Percentiles rank a stretch among this genome's conserved stretches.
Conservation (phyloP, 2,797 vertebrate species). For the Microctenopoma stevenorrisi region DNA sequence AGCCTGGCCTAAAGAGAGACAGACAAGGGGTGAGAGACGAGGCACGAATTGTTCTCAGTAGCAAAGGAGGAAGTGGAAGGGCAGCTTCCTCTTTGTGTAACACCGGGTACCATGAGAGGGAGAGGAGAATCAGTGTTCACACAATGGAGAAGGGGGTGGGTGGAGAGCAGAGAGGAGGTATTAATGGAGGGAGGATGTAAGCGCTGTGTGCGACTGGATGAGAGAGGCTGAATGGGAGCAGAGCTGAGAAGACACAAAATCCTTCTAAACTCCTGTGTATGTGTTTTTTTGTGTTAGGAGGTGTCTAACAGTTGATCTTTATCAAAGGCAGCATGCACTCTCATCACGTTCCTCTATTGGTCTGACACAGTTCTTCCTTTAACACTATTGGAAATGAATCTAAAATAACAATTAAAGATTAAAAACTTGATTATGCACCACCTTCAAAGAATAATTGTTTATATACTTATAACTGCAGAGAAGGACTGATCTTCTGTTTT, state of each 20-base stretch:
- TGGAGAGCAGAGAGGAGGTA: constrained; percentile 51
- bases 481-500: too few species aligned
- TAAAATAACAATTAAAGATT: neutral
- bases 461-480: too few species aligned
- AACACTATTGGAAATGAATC: neutral
- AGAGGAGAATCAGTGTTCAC: constrained; percentile 55
- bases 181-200: constrained; percentile 64
- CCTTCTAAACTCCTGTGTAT: constrained; percentile 7
- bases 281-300: neutral
- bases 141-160: constrained; percentile 69
- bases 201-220: constrained; percentile 48
- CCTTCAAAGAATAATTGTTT: too few species aligned
- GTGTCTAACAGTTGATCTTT: constrained; percentile 1
- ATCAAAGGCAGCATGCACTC: constrained; percentile 1
- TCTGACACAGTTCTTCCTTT: neutral
- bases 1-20: constrained; percentile 20
- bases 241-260: constrained; percentile 27
- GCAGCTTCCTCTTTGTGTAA: constrained; percentile 74
- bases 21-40: constrained; percentile 60
- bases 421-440: neutral
- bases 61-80: constrained; percentile 78
- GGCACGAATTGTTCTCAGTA: constrained; percentile 78
- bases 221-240: constrained; percentile 40
- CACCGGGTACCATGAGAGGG: constrained; percentile 54
- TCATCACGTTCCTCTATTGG: neutral